Conservation (phyloP, 2,113 vertebrate genomes). For the Macrotus californicus region DNA sequence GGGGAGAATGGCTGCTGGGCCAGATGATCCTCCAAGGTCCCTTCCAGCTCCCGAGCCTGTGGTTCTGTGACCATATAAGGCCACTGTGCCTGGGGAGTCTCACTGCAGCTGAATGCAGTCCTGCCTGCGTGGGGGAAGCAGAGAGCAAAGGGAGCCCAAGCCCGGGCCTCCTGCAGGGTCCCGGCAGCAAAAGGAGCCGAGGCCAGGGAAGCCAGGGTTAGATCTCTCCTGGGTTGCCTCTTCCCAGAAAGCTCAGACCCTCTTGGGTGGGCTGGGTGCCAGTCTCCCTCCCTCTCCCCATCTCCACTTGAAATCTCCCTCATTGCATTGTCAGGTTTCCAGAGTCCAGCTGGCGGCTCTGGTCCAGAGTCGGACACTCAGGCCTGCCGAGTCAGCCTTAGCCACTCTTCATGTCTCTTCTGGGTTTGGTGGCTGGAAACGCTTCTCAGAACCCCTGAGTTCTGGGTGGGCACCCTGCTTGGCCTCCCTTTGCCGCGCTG, state of each 20-base stretch:
- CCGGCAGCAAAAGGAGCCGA: background rate
- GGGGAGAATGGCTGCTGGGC: background rate
- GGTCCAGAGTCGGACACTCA: background rate
- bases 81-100: background rate
- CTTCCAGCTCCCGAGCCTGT: constrained; percentile 34
- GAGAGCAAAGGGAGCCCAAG: background rate
- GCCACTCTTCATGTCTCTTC: background rate
- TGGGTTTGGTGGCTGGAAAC: background rate
- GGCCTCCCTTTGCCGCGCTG: background rate
- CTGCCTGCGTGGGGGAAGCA: background rate
- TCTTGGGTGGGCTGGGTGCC: rapidly evolving
- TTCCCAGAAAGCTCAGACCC: background rate
- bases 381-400: background rate
- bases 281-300: background rate
- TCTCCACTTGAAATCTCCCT: background rate
- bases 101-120: background rate
- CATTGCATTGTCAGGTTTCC: background rate
- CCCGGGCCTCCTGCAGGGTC: background rate
- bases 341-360: background rate
- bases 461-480: background rate
- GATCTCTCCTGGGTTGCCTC: background rate
- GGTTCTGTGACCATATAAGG: constrained; percentile 70
- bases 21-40: constrained; percentile 11
- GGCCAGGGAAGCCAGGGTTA: rapidly evolving
- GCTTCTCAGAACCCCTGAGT: background rate